These are phyloP conservation scores for Saccopteryx leptura DNA, from an alignment of 2,113 vertebrate species.

Conservation along the genomic window DNA sequence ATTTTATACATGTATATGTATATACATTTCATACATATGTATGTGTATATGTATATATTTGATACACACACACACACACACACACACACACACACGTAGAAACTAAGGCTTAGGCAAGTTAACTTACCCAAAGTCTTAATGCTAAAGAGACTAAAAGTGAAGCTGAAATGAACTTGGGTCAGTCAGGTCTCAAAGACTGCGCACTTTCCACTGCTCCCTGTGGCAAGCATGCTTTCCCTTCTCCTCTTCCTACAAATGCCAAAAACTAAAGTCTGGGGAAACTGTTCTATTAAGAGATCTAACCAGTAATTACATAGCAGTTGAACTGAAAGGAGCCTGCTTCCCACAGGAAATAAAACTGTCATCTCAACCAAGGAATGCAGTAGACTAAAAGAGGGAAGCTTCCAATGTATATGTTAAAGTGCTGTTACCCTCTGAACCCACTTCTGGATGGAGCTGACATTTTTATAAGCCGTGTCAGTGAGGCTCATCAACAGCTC, in stretches of 20 bases:
- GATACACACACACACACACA: no score
- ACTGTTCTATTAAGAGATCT: slow-evolving; percentile 54
- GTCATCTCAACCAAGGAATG: slow-evolving; percentile 57
- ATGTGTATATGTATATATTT: no score
- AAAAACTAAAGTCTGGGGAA: slow-evolving; percentile 57
- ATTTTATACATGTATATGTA: no score
- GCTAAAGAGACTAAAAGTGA: background rate
- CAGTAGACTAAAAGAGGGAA: slow-evolving; percentile 26
- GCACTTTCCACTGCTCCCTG: background rate
- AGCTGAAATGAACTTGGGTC: background rate
- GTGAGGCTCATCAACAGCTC: background rate
- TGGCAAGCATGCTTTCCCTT: background rate
- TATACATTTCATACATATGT: no score
- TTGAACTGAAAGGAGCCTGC: slow-evolving; percentile 45
- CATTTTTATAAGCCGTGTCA: slow-evolving; percentile 21
- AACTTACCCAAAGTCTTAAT: background rate
- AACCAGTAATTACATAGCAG: slow-evolving; percentile 54
- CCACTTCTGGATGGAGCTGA: background rate
- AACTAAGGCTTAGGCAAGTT: slow-evolving; percentile 1
- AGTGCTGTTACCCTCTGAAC: slow-evolving; percentile 24
- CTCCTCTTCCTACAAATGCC: slow-evolving; percentile 49
- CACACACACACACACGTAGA: background rate
- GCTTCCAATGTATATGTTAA: slow-evolving; percentile 5
- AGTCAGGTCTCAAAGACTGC: background rate
- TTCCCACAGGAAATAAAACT: slow-evolving; percentile 73